Evolutionary conservation across 2,797 vertebrate genomes (phyloP).

Genomic region (Typhlichthys eigenmanni): DNA sequence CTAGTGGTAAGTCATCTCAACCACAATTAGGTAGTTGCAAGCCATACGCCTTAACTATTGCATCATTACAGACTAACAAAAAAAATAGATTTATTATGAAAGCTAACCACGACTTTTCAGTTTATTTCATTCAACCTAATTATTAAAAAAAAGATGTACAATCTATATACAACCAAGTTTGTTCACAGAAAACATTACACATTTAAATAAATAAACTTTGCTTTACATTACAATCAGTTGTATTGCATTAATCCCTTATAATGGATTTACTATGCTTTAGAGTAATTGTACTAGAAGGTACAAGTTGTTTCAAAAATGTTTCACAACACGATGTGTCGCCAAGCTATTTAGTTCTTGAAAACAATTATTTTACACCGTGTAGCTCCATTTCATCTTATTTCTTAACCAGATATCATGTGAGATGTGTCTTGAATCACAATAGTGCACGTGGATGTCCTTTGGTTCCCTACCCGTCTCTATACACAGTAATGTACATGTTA

Average conservation of each 20-base stretch:
- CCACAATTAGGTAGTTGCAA: constrained; percentile 10
- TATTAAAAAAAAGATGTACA: constrained; percentile 47
- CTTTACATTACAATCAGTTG: constrained; percentile 41
- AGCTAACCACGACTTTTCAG: not conserved
- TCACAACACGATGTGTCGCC: not conserved
- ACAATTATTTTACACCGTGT: constrained; percentile 11
- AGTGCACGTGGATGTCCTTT: constrained; percentile 67
- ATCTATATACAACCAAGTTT: constrained; percentile 30
- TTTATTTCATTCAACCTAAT: constrained; percentile 24
- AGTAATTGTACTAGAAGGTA: constrained; percentile 6
- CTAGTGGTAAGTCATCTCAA: constrained; percentile 33
- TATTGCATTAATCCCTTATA: constrained; percentile 29
- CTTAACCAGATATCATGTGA: constrained; percentile 30
- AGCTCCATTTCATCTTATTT: constrained; percentile 12
- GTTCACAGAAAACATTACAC: constrained; percentile 27
- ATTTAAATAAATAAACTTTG: constrained; percentile 58
- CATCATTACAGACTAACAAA: constrained; percentile 12
- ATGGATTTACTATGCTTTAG: too few species aligned
- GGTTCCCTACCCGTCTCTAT: constrained; percentile 2
- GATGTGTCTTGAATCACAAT: constrained; percentile 33
- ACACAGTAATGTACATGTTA: constrained; percentile 6
- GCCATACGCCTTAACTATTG: constrained; percentile 20
- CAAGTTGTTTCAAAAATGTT: not conserved
- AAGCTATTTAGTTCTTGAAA: not conserved
- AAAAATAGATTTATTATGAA: not conserved